Evolutionary conservation across 2,113 vertebrate genomes (phyloP).

Genomic region (Megaleporinus macrocephalus): DNA sequence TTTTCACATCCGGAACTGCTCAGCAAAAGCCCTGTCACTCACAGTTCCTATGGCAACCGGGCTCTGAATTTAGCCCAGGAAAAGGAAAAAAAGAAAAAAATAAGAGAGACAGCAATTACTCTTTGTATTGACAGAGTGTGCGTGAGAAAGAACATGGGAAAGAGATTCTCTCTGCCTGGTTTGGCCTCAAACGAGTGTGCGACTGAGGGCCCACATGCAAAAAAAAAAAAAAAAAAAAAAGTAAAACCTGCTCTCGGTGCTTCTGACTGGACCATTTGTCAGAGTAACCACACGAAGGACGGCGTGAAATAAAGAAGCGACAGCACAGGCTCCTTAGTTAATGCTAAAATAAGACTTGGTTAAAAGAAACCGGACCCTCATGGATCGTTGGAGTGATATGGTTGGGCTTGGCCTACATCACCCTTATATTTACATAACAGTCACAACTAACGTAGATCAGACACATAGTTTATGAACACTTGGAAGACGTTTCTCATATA

Average conservation of each 20-base stretch:
- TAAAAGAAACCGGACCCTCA: not conserved
- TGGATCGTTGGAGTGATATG: not conserved
- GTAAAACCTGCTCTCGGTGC: too few species aligned
- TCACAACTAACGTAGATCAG: too few species aligned
- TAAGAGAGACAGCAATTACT: slow-evolving; percentile 51
- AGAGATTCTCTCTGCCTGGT: slow-evolving; percentile 40
- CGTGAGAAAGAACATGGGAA: slow-evolving; percentile 50
- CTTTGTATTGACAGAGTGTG: slow-evolving; percentile 40
- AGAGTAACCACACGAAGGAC: not conserved
- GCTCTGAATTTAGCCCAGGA: slow-evolving; percentile 52
- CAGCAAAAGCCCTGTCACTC: slow-evolving; percentile 55
- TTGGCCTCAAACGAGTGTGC: slow-evolving; percentile 41
- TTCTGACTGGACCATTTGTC: not conserved
- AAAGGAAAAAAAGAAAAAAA: slow-evolving; percentile 15
- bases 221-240: slow-evolving; percentile 25
- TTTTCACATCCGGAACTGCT: slow-evolving; percentile 42
- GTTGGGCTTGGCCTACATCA: not conserved
- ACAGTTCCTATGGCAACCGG: slow-evolving; percentile 61
- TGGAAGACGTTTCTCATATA: slow-evolving; percentile 5
- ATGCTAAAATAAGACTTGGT: not conserved
- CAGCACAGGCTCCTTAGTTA: not conserved
- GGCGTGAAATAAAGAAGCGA: too few species aligned
- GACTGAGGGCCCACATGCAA: slow-evolving; percentile 40
- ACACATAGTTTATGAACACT: not conserved
- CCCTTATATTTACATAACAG: too few species aligned